Evolutionary conservation across 2,113 vertebrate genomes (phyloP).

Genomic region (Grantiella picta): DNA sequence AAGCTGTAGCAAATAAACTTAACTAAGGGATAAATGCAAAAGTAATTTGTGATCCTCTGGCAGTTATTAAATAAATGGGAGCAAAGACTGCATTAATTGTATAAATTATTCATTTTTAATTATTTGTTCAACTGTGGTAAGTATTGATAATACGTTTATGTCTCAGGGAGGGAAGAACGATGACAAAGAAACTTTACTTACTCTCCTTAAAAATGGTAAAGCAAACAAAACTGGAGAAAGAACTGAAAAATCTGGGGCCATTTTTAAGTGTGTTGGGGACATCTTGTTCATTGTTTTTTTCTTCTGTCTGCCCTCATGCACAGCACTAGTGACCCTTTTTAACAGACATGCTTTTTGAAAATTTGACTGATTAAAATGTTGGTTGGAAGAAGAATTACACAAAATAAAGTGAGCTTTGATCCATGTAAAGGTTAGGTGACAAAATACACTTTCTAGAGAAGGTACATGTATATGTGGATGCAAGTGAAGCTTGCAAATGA

Average conservation of each 20-base stretch:
- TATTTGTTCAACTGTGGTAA: neutral
- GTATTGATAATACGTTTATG: neutral
- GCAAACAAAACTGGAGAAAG: neutral
- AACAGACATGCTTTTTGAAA: neutral
- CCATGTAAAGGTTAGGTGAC: neutral
- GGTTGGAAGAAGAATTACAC: neutral
- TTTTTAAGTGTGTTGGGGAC: neutral
- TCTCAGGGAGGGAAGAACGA: neutral
- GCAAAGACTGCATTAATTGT: slow-evolving; percentile 5
- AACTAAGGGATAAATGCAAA: slow-evolving; percentile 32
- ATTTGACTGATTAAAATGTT: neutral
- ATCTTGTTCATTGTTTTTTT: neutral
- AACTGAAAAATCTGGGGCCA: neutral
- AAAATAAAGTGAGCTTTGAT: neutral
- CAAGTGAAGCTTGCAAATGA: neutral
- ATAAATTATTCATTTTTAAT: slow-evolving; percentile 53
- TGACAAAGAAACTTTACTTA: neutral
- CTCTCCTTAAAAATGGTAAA: neutral
- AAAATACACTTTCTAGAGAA: neutral
- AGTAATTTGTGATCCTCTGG: neutral
- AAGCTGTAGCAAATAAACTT: slow-evolving; percentile 27
- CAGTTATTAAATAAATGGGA: neutral
- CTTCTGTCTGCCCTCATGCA: neutral
- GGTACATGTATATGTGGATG: neutral
- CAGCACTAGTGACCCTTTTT: neutral